Conservation (phyloP, 2,113 vertebrate genomes). For the Formicarius rufipectus region DNA sequence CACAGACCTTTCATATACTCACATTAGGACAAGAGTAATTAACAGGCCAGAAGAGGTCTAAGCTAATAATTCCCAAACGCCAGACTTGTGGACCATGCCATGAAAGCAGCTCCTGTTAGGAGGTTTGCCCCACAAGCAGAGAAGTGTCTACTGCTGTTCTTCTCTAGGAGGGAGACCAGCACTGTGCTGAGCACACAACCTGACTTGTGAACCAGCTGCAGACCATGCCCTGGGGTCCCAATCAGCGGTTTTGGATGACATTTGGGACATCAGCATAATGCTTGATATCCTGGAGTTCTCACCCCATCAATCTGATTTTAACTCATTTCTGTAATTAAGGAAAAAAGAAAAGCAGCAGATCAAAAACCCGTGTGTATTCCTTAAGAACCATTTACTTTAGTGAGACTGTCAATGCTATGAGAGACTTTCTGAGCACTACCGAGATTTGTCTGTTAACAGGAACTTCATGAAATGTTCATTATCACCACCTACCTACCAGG, state of each 20-base stretch:
- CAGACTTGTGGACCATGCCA: background rate
- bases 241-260: background rate
- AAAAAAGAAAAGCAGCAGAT: background rate
- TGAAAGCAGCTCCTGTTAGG: background rate
- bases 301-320: background rate
- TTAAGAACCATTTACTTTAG: background rate
- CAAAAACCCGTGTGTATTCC: background rate
- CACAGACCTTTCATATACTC: background rate
- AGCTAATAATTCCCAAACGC: background rate
- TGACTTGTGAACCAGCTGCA: background rate
- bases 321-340: background rate
- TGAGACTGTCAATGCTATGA: background rate
- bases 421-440: background rate
- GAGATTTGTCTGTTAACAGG: conserved; percentile 34
- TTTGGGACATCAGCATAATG: background rate
- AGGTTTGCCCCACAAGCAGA: background rate
- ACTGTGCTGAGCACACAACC: fast-evolving
- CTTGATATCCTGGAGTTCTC: background rate
- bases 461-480: conserved; percentile 51
- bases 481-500: conserved; percentile 41
- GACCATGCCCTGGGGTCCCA: background rate
- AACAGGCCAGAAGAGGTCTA: background rate
- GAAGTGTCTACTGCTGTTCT: background rate
- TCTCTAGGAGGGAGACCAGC: fast-evolving
- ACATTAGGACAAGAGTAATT: background rate